These are phyloP conservation scores for Neoascia interrupta DNA, from an alignment of 2,888 invertebrate species.

Conservation along the genomic window DNA sequence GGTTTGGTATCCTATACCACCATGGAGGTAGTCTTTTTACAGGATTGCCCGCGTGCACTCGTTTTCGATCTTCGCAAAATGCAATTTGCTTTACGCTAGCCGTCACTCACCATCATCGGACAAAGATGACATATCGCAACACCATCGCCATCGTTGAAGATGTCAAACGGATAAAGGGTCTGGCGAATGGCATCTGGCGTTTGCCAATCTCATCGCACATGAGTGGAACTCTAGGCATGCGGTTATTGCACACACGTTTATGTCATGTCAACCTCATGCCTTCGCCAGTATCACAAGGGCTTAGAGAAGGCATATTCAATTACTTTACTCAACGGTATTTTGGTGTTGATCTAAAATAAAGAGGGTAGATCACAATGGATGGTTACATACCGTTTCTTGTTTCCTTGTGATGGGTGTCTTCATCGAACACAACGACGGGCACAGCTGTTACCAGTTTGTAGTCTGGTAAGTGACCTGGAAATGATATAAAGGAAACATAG, in stretches of 20 bases:
- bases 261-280: slow-evolving; percentile 28
- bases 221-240: slow-evolving; percentile 48
- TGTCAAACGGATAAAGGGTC: slow-evolving; percentile 29
- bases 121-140: too few species aligned
- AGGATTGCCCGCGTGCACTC: too few species aligned
- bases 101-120: too few species aligned
- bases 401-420: slow-evolving; percentile 80
- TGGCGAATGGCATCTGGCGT: slow-evolving; percentile 36
- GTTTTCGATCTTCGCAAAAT: neutral
- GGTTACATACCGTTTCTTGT: slow-evolving; percentile 71
- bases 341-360: slow-evolving; percentile 1
- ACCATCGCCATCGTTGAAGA: slow-evolving; percentile 39
- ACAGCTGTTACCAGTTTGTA: slow-evolving; percentile 88
- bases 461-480: slow-evolving; percentile 80
- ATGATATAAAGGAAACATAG: slow-evolving; percentile 53
- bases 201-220: slow-evolving; percentile 41
- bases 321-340: slow-evolving; percentile 19
- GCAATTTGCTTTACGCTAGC: neutral
- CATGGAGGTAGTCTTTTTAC: too few species aligned
- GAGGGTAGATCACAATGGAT: slow-evolving; percentile 7
- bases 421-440: slow-evolving; percentile 88
- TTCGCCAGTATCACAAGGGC: slow-evolving; percentile 12
- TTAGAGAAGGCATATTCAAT: slow-evolving; percentile 51
- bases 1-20: too few species aligned
- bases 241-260: slow-evolving; percentile 46